Percentiles rank a stretch among this genome's conserved stretches.
These are phyloP conservation scores for Cecidostiba fungosa DNA, from an alignment of 2,888 invertebrate species.

Conservation along the genomic window DNA sequence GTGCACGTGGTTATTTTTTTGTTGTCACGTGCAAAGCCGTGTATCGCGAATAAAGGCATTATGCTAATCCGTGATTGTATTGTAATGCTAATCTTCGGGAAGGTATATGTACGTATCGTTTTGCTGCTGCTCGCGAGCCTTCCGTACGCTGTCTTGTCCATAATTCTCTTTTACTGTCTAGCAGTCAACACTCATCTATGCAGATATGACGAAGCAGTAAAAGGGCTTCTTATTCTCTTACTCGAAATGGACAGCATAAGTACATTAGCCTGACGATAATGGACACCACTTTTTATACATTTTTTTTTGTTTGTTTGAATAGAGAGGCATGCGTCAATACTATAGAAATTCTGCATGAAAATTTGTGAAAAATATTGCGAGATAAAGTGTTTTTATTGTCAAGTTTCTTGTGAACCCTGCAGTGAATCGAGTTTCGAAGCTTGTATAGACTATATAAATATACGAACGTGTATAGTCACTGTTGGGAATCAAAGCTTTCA, in stretches of 20 bases:
- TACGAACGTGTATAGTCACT: background rate
- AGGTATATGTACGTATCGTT: background rate
- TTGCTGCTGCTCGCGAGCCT: background rate
- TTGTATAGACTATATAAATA: background rate
- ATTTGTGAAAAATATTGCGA: too few species aligned
- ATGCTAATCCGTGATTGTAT: conserved; percentile 17
- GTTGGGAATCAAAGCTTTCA: conserved; percentile 7
- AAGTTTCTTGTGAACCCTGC: background rate
- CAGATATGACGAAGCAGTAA: conserved; percentile 17
- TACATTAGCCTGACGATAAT: too few species aligned
- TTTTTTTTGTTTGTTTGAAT: too few species aligned
- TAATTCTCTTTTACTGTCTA: conserved; percentile 39
- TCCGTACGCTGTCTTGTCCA: conserved; percentile 5
- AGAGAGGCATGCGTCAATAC: too few species aligned
- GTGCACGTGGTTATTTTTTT: background rate
- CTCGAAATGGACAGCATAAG: background rate
- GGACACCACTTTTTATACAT: background rate
- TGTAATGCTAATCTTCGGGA: conserved; percentile 29
- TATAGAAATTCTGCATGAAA: too few species aligned
- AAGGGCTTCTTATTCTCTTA: background rate
- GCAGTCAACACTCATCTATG: conserved; percentile 40
- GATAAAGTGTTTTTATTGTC: background rate
- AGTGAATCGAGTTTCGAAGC: background rate
- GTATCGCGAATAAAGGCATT: background rate
- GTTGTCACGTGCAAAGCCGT: background rate